Conservation (phyloP, 2,888 invertebrate genomes). For the Anagyrus pseudococci region DNA sequence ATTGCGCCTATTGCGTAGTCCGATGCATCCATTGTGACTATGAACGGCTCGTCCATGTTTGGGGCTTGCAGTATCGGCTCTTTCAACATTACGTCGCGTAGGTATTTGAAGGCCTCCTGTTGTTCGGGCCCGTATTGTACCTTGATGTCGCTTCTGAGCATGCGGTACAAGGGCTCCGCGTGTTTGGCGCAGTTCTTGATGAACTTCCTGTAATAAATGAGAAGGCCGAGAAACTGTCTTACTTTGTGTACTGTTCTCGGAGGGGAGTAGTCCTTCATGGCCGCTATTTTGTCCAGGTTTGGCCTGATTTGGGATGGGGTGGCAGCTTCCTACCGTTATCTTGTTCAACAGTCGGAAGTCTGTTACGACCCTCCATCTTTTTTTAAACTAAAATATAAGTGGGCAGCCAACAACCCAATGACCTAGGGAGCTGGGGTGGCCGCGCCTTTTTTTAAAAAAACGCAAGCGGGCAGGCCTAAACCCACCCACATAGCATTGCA, state of each 20-base stretch:
- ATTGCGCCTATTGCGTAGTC: neutral
- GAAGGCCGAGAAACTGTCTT: neutral
- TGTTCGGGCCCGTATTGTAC: neutral
- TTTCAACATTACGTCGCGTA: neutral
- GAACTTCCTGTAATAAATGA: neutral
- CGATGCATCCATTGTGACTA: neutral
- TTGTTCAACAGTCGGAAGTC: neutral
- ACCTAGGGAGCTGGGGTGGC: too few species aligned
- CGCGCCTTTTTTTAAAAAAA: too few species aligned
- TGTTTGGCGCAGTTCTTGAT: neutral
- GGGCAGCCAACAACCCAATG: too few species aligned
- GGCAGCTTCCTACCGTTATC: neutral
- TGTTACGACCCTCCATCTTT: neutral
- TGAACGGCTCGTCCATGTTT: too few species aligned
- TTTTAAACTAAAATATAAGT: too few species aligned
- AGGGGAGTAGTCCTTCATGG: too few species aligned
- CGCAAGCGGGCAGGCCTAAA: too few species aligned
- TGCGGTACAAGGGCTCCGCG: neutral
- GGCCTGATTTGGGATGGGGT: neutral
- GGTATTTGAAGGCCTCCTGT: neutral
- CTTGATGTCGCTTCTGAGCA: neutral
- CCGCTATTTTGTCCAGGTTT: neutral
- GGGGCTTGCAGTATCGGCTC: too few species aligned
- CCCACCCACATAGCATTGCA: too few species aligned
- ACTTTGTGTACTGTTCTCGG: neutral